Conservation (phyloP, 2,888 invertebrate species). For the Junonia oenone region DNA sequence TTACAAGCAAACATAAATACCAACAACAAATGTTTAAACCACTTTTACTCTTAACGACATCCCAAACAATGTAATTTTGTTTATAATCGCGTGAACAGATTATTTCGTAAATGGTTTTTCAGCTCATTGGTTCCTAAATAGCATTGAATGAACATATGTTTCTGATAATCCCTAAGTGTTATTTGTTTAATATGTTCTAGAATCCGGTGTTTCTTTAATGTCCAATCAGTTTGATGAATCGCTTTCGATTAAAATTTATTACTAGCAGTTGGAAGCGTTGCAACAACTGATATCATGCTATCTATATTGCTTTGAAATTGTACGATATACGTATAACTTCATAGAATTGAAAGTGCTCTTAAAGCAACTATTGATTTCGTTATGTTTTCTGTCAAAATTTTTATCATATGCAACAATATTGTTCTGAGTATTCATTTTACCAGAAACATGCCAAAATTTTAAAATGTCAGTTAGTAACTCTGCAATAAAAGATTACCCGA, state of each 20-base stretch:
- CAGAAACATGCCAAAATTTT: no score
- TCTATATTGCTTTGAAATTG: neutral
- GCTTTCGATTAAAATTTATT: constrained; percentile 18
- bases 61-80: neutral
- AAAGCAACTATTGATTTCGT: no score
- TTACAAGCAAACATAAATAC: constrained; percentile 1
- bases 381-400: no score
- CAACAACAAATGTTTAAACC: constrained; percentile 3
- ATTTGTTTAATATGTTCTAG: neutral
- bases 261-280: neutral
- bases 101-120: neutral
- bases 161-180: constrained; percentile 8
- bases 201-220: constrained; percentile 3
- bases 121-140: neutral
- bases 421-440: no score
- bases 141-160: constrained; percentile 5
- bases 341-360: no score
- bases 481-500: no score
- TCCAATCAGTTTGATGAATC: constrained; percentile 11
- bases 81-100: constrained; percentile 3
- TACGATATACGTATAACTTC: neutral
- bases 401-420: no score
- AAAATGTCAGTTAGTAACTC: no score
- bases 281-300: neutral
- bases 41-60: constrained; percentile 10